Evolutionary conservation across 1,140 invertebrate genomes (phyloP).

Genomic region (Scaptomyza pallida): DNA sequence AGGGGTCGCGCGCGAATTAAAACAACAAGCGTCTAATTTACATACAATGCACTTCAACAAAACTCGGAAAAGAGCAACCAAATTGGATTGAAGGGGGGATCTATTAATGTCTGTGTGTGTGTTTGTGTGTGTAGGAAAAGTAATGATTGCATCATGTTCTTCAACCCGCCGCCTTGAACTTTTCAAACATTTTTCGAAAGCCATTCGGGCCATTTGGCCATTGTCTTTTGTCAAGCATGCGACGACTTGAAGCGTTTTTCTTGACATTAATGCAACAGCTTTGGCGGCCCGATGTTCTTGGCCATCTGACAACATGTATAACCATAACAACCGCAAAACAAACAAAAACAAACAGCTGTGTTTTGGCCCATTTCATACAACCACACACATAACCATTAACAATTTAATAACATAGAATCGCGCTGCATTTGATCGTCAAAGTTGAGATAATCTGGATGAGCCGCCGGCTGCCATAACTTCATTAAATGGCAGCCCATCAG

Average conservation of each 20-base stretch:
- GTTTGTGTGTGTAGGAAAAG: too few species aligned
- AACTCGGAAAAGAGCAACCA: slow-evolving; percentile 27
- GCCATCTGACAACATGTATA: too few species aligned
- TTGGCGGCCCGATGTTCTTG: too few species aligned
- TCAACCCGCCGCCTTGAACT: slow-evolving; percentile 13
- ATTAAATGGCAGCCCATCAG: background rate
- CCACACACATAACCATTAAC: slow-evolving; percentile 22
- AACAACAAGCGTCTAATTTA: slow-evolving; percentile 70
- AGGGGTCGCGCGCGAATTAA: slow-evolving; percentile 14
- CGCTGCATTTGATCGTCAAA: slow-evolving; percentile 17
- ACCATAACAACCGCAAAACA: slow-evolving; percentile 8
- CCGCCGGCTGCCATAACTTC: background rate
- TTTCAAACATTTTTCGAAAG: too few species aligned
- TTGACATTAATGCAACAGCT: slow-evolving; percentile 31
- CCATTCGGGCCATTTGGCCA: slow-evolving; percentile 18
- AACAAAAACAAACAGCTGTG: slow-evolving; percentile 1
- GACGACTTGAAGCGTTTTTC: slow-evolving; percentile 24
- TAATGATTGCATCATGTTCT: slow-evolving; percentile 8
- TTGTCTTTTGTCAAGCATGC: slow-evolving; percentile 45
- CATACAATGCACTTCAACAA: slow-evolving; percentile 46
- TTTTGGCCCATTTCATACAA: slow-evolving; percentile 28
- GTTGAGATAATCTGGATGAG: background rate
- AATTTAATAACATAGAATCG: slow-evolving; percentile 34
- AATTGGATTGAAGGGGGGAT: slow-evolving; percentile 43
- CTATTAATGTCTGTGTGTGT: too few species aligned